These are phyloP conservation scores for Clytia hemisphaerica DNA, from an alignment of 30 jellyfish, hydroid and myxozoan species.

Conservation along the genomic window DNA sequence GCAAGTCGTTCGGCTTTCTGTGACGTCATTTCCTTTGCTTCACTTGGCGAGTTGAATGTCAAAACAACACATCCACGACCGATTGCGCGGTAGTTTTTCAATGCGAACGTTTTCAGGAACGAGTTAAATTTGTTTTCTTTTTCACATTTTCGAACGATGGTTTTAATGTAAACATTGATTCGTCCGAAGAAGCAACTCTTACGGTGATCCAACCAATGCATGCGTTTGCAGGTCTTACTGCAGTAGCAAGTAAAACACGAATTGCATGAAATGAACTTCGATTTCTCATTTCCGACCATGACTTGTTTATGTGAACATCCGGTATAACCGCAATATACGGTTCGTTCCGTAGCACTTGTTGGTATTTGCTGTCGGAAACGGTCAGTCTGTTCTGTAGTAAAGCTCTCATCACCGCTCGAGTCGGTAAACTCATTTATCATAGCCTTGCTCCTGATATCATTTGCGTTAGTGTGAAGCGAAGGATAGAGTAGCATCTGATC, in stretches of 20 bases:
- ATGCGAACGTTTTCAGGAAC: conserved; percentile 40
- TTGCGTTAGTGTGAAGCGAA: background rate
- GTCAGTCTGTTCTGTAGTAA: conserved; percentile 49
- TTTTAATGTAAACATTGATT: conserved; percentile 62
- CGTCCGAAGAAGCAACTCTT: conserved; percentile 79
- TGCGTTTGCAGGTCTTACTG: conserved; percentile 76
- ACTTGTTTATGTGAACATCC: conserved; percentile 57
- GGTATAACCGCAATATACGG: conserved; percentile 63
- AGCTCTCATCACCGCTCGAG: conserved; percentile 59
- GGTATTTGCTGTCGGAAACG: conserved; percentile 1
- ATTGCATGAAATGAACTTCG: conserved; percentile 76
- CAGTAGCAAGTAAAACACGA: conserved; percentile 97
- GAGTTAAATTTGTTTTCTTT: conserved; percentile 43
- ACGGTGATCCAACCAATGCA: conserved; percentile 88
- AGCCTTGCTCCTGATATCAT: background rate
- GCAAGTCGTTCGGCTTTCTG: conserved; percentile 47
- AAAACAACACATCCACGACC: conserved; percentile 80
- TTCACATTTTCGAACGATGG: conserved; percentile 75
- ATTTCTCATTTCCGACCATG: conserved; percentile 48
- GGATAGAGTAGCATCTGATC: conserved; percentile 56
- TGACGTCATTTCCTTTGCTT: conserved; percentile 65
- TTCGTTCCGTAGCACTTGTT: conserved; percentile 14
- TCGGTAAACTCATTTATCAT: conserved; percentile 22
- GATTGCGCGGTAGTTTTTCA: conserved; percentile 26
- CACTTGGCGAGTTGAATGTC: conserved; percentile 70